Evolutionary conservation across 2,888 invertebrate genomes (phyloP).

Genomic region (Folsomia candida): DNA sequence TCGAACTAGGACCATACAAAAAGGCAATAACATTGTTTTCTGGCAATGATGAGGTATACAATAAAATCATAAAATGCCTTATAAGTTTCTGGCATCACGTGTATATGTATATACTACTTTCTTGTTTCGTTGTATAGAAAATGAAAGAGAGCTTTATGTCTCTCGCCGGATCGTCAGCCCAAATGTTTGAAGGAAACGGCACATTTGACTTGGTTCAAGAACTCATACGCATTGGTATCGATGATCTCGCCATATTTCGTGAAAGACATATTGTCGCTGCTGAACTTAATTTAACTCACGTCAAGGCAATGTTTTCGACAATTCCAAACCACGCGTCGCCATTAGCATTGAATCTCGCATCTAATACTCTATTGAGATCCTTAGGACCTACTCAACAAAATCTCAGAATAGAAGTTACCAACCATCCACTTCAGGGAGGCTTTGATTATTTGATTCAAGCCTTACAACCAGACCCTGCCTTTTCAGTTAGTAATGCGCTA

Average conservation of each 20-base stretch:
- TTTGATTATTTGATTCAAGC: constrained; percentile 5
- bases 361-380: constrained; percentile 39
- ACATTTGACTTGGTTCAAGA: constrained; percentile 18
- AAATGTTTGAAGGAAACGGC: constrained; percentile 8
- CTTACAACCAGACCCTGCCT: constrained; percentile 28
- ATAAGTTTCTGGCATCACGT: no score
- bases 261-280: constrained; percentile 44
- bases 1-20: constrained; percentile 37
- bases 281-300: constrained; percentile 28
- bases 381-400: constrained; percentile 18
- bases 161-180: constrained; percentile 37
- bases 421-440: constrained; percentile 42
- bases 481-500: constrained; percentile 38
- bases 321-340: constrained; percentile 45
- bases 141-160: constrained; percentile 21
- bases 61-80: no score
- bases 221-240: constrained; percentile 20
- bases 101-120: neutral
- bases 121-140: constrained; percentile 9
- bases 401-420: constrained; percentile 33
- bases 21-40: constrained; percentile 39
- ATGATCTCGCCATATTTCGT: constrained; percentile 40
- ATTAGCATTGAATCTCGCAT: constrained; percentile 39
- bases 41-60: constrained; percentile 30
- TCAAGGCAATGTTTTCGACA: constrained; percentile 45